Evolutionary conservation across 2,888 invertebrate genomes (phyloP), one percentile per base, ranked within the genome.

Genomic region (Latrodectus elegans): DNA sequence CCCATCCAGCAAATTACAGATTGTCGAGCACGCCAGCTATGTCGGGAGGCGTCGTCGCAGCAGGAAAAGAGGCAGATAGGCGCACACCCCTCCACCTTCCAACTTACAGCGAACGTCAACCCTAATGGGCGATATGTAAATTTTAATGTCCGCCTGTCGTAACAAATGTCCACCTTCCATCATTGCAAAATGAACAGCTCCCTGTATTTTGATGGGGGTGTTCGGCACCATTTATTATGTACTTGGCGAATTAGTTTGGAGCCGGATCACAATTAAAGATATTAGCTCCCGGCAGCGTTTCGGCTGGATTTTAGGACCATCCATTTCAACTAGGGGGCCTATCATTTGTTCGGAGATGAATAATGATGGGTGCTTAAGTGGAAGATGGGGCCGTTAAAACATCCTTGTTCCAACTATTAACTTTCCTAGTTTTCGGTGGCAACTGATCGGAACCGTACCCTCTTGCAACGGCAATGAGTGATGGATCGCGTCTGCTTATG

Each of bases 81-180:
- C 11, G 60, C 60, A 12, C 60, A 14, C n/a, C 60, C 60, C 60
- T n/a, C 60, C 60, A 60, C n/a, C 38, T 38, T 38, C 38, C 38
- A 6, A 38, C 38, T 38, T 38, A 38, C 38, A 38, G 38, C 38
- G 38, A 60, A 60, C n/a, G 60, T 60, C 60, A n/a, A 60, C 60
- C 60, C n/a, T 70, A 77, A 77, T 77, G 68, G 52, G 11, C 71
- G 51, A n/a, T 51, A 71, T 71, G 71, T 71, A 71, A 71, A 71
- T 71, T 71, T 71, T 68, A 68, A 68, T 26, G 68, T 68, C 71
- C 15, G 68, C 71, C 60, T 49, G 51, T 71, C 14, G 71, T n/a
- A 71, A n/a, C 51, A 14, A 38, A 38, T 51, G 71, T n/a, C 51
- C 71, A n/a, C 49, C 49, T 51, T n/a, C 51, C 71, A 71, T 51